Evolutionary conservation across 2,113 vertebrate genomes (phyloP).

Genomic region (Phoenicopterus ruber): DNA sequence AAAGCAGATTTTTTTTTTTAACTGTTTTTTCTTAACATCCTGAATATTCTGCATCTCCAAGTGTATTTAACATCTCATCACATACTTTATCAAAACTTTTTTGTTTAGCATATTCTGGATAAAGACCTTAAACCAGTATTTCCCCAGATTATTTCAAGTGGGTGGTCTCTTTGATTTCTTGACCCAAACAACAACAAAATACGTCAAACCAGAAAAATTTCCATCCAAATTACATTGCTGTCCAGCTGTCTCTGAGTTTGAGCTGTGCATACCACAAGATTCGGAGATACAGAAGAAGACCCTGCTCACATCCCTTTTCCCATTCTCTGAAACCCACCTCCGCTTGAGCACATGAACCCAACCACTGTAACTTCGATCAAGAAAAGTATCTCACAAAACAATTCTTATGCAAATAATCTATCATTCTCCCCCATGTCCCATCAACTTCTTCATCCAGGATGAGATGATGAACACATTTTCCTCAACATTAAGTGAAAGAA

Average conservation of each 20-base stretch:
- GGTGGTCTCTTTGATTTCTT: neutral
- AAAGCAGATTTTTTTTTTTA: neutral
- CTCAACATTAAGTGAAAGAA: neutral
- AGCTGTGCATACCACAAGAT: neutral
- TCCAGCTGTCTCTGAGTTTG: neutral
- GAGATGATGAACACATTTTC: neutral
- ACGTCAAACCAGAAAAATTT: neutral
- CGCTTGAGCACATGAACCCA: rapidly evolving
- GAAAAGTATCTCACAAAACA: neutral
- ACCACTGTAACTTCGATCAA: neutral
- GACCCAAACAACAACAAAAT: neutral
- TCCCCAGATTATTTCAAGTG: neutral
- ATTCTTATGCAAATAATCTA: neutral
- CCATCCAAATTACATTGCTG: neutral
- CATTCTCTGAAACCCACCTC: neutral
- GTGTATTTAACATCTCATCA: neutral
- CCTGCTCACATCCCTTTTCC: neutral
- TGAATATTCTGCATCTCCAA: neutral
- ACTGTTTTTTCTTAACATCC: neutral
- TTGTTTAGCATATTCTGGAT: neutral
- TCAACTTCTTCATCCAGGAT: neutral
- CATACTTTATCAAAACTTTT: neutral
- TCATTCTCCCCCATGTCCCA: neutral
- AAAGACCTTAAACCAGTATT: neutral
- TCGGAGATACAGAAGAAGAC: neutral